phyloP scores from a whole-genome alignment of 2,888 invertebrate species.

The Chrysina gloriosa region DNA sequence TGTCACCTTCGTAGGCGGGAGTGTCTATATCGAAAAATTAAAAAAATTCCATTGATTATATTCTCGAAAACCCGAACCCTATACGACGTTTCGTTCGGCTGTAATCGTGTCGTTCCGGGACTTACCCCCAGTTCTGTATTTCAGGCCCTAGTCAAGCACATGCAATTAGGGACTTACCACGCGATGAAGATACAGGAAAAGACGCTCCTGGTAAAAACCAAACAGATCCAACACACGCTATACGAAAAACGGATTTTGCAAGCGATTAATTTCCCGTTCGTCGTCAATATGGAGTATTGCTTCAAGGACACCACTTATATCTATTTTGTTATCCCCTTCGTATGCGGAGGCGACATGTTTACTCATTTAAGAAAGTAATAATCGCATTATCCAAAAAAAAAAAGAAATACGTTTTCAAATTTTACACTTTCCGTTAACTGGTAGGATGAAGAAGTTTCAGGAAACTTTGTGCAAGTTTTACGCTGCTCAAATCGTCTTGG shows the following conservation, averaged over 20 bases:
- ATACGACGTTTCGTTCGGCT: too few species aligned
- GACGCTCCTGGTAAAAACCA: conserved; percentile 84
- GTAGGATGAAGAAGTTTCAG: conserved; percentile 69
- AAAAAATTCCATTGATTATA: too few species aligned
- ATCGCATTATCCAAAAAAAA: not conserved
- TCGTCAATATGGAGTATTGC: conserved; percentile 85
- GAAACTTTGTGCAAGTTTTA: conserved; percentile 89
- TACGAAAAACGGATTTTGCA: conserved; percentile 92
- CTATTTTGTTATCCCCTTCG: conserved; percentile 86
- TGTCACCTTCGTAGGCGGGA: too few species aligned
- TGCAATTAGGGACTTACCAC: conserved; percentile 60
- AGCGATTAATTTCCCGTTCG: conserved; percentile 88
- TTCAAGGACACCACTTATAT: conserved; percentile 88
- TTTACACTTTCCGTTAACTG: conserved; percentile 30
- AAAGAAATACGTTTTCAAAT: not conserved
- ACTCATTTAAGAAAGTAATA: conserved; percentile 72
- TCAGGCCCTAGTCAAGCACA: conserved; percentile 71
- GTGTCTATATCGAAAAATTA: too few species aligned
- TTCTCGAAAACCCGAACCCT: too few species aligned
- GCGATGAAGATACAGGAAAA: conserved; percentile 93
- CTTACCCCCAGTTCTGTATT: too few species aligned
- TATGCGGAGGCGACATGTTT: conserved; percentile 90
- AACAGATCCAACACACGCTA: conserved; percentile 88
- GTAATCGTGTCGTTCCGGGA: too few species aligned
- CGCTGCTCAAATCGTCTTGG: conserved; percentile 88